Conservation (phyloP, 2,113 vertebrate genomes). For the Gallinago paraguaiae region DNA sequence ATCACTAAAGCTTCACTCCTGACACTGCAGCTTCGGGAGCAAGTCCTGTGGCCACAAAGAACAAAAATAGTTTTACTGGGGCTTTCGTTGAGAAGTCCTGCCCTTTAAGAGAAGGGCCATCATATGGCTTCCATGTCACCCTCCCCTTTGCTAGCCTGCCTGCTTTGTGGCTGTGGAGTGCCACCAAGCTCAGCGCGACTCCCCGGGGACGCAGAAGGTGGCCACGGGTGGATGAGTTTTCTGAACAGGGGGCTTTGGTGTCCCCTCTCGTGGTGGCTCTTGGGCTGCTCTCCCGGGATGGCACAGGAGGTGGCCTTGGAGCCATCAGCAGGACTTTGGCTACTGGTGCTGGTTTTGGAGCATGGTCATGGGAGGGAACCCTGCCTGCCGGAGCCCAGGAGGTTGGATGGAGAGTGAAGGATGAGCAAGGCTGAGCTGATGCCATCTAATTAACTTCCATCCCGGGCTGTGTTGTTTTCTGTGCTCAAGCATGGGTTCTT, state of each 20-base stretch:
- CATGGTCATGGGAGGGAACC: neutral
- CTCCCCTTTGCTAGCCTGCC: neutral
- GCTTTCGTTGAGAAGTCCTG: neutral
- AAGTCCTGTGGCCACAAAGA: neutral
- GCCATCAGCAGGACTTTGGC: neutral
- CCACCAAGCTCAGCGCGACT: accelerated
- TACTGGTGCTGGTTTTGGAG: neutral
- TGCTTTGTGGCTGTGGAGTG: neutral
- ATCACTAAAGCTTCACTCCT: neutral
- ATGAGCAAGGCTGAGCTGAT: neutral
- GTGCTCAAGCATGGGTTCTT: neutral
- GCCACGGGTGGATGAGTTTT: accelerated
- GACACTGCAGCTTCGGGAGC: neutral
- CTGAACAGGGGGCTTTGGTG: neutral
- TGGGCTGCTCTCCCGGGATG: neutral
- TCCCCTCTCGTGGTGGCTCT: neutral
- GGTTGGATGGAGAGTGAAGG: neutral
- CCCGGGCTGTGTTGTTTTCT: neutral
- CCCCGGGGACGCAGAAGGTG: accelerated
- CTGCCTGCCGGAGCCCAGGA: neutral
- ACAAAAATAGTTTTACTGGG: accelerated
- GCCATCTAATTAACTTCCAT: neutral
- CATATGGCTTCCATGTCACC: accelerated
- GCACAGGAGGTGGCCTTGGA: neutral
- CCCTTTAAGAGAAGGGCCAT: neutral